A percentile compares a stretch with the other conserved stretches of the same genome.
phyloP scores from a whole-genome alignment of 2,797 vertebrate species.

The Gadopsis marmoratus region DNA sequence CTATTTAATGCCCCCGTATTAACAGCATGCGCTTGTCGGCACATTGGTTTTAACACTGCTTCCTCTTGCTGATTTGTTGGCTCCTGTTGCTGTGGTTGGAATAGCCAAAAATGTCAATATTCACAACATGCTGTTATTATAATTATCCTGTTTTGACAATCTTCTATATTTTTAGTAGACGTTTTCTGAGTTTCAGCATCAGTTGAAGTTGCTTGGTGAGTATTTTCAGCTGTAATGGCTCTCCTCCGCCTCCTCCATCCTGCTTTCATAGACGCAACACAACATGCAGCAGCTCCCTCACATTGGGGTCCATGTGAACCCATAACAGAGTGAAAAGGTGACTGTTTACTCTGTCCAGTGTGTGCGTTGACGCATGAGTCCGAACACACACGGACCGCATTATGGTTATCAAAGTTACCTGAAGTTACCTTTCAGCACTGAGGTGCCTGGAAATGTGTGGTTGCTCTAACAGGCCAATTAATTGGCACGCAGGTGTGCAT shows the following conservation, averaged over 20 bases:
- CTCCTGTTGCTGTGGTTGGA: background rate
- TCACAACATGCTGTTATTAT: background rate
- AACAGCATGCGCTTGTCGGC: background rate
- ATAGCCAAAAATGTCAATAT: background rate
- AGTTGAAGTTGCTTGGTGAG: background rate
- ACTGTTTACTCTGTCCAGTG: constrained; percentile 17
- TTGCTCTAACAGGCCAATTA: constrained; percentile 6
- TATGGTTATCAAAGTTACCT: constrained; percentile 16
- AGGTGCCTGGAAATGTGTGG: background rate
- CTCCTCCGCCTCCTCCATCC: background rate
- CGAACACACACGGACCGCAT: background rate
- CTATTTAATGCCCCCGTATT: background rate
- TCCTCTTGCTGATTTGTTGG: background rate
- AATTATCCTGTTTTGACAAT: constrained; percentile 3
- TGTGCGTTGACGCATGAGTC: constrained; percentile 7
- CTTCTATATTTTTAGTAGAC: background rate
- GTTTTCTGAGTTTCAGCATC: background rate
- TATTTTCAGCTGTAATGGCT: background rate
- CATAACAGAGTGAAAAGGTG: background rate
- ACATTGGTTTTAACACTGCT: background rate
- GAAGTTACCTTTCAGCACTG: background rate
- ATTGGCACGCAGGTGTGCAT: background rate
- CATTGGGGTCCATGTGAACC: constrained; percentile 32
- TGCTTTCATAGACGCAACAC: constrained; percentile 21
- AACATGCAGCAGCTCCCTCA: constrained; percentile 20